Conservation (phyloP, 2,888 invertebrate genomes). For the Teinopalpus imperialis region DNA sequence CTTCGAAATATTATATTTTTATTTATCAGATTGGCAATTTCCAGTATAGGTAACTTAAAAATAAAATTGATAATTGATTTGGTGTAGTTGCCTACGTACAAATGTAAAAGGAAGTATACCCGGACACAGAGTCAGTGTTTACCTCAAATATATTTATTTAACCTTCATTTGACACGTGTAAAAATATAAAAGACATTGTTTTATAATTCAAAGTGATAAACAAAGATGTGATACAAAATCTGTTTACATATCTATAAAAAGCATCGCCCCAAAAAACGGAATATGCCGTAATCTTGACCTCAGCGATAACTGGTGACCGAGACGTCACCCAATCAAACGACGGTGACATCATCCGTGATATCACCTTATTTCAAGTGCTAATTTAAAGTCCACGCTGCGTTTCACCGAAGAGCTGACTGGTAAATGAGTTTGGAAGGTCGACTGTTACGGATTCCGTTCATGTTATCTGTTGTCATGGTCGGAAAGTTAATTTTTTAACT, state of each 20-base stretch:
- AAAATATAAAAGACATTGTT: too few relatives aligned
- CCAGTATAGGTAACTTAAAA: too few relatives aligned
- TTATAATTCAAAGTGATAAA: too few relatives aligned
- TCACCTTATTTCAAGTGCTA: conserved; percentile 18
- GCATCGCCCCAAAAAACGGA: not conserved
- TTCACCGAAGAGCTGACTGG: conserved; percentile 3
- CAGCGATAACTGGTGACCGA: not conserved
- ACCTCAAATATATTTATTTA: too few relatives aligned
- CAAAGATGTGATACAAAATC: not conserved
- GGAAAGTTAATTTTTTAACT: too few relatives aligned
- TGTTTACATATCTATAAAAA: conserved; percentile 1
- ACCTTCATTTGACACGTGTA: too few relatives aligned
- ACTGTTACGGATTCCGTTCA: not conserved
- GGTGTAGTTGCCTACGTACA: too few relatives aligned
- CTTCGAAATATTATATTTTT: too few relatives aligned
- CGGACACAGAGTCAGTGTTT: too few relatives aligned
- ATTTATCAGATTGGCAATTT: too few relatives aligned
- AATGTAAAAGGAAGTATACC: too few relatives aligned
- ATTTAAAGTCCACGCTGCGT: conserved; percentile 6
- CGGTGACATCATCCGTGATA: conserved; percentile 21
- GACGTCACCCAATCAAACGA: not conserved
- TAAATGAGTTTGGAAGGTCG: conserved; percentile 10
- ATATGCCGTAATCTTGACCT: conserved; percentile 14
- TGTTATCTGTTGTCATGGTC: not conserved
- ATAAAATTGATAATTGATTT: too few relatives aligned